A percentile compares a stretch with the other conserved stretches of the same genome.
These are phyloP conservation scores for Blomia tropicalis DNA, from an alignment of 2,888 invertebrate species.

Conservation along the genomic window DNA sequence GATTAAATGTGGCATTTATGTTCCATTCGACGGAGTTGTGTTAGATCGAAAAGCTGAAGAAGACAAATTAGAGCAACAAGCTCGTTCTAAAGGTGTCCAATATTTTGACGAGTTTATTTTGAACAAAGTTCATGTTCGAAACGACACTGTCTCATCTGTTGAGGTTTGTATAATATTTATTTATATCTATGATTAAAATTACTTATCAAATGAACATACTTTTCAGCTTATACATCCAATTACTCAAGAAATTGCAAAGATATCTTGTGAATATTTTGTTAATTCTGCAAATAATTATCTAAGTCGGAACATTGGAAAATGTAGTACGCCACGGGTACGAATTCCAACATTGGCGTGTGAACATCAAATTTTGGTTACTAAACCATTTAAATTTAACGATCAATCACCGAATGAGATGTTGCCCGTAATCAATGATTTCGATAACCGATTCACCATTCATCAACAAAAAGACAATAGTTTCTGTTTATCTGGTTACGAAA, in stretches of 20 bases:
- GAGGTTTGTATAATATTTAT: constrained; percentile 1
- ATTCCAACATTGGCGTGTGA: constrained; percentile 73
- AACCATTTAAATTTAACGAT: constrained; percentile 48
- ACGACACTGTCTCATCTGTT: constrained; percentile 7
- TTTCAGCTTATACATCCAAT: constrained; percentile 12
- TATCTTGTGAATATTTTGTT: constrained; percentile 77
- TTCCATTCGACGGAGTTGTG: constrained; percentile 53
- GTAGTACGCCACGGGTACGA: constrained; percentile 67
- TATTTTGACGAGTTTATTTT: constrained; percentile 22
- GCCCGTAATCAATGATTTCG: constrained; percentile 46
- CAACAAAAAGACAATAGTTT: background rate
- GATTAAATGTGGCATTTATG: constrained; percentile 21
- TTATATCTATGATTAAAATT: background rate
- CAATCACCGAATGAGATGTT: constrained; percentile 51
- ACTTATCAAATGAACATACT: background rate
- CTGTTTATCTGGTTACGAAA: constrained; percentile 17
- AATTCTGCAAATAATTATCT: constrained; percentile 73
- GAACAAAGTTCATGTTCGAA: constrained; percentile 16
- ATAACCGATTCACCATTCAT: constrained; percentile 16
- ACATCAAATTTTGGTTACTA: constrained; percentile 80
- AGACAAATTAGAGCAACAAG: constrained; percentile 13
- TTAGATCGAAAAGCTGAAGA: constrained; percentile 52
- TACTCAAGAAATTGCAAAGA: constrained; percentile 33
- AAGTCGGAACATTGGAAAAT: constrained; percentile 63
- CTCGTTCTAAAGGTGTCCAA: constrained; percentile 19